Conservation (phyloP, 2,797 vertebrate species). For the Sorex maritimensis region DNA sequence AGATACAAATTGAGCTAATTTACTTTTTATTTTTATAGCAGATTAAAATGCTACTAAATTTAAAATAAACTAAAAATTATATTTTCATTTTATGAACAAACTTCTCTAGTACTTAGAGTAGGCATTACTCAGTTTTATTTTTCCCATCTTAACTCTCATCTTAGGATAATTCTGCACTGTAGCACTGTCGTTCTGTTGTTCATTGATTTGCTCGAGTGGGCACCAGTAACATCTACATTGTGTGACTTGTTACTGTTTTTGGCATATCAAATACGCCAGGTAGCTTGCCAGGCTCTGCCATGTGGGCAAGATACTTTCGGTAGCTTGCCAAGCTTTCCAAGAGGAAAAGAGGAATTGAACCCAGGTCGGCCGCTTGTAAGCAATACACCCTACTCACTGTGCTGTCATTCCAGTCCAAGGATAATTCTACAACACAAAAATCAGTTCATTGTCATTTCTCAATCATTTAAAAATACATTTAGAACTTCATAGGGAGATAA, state of each 20-base stretch:
- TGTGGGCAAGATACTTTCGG: too few relatives aligned
- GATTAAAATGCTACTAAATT: constrained; percentile 12
- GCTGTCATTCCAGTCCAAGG: too few relatives aligned
- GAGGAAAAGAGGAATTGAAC: too few relatives aligned
- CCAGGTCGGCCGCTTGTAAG: too few relatives aligned
- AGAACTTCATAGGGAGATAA: constrained; percentile 32
- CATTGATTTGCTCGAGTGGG: too few relatives aligned
- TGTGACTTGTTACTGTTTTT: too few relatives aligned
- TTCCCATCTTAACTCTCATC: neutral
- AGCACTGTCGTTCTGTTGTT: too few relatives aligned
- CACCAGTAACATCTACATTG: too few relatives aligned
- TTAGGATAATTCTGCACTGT: neutral
- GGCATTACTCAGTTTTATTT: neutral
- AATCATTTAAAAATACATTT: constrained; percentile 79
- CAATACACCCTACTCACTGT: too few relatives aligned
- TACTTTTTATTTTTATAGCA: constrained; percentile 61
- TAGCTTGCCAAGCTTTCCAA: too few relatives aligned
- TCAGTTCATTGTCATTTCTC: constrained; percentile 71
- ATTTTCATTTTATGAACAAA: neutral
- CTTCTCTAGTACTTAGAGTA: constrained; percentile 44
- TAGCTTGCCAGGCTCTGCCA: too few relatives aligned
- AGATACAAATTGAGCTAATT: constrained; percentile 72
- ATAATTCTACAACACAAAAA: constrained; percentile 64
- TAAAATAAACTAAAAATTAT: constrained; percentile 26
- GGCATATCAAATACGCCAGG: too few relatives aligned